These are phyloP conservation scores for Stenchaetothrips biformis DNA, from an alignment of 2,888 invertebrate species.

Conservation along the genomic window DNA sequence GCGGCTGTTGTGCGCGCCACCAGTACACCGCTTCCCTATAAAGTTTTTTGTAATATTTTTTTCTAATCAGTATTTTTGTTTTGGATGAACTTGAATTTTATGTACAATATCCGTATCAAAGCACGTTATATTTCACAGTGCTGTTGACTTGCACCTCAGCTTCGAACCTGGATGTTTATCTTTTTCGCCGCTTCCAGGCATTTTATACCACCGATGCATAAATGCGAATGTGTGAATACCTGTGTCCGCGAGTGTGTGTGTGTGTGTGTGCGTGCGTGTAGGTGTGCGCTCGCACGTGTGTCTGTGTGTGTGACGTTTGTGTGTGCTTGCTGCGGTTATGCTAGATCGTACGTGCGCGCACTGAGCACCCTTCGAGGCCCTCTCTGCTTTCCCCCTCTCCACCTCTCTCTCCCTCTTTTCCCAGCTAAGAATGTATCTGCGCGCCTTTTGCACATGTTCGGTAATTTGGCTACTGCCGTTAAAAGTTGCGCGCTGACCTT, in stretches of 20 bases:
- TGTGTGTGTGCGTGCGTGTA: background rate
- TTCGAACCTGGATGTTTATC: constrained; percentile 7
- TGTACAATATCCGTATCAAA: too few species aligned
- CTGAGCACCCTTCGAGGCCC: background rate
- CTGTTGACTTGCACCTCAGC: background rate
- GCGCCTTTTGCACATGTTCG: constrained; percentile 8
- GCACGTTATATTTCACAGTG: background rate
- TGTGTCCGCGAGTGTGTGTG: background rate
- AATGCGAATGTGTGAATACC: constrained; percentile 21
- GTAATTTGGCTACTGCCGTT: constrained; percentile 18
- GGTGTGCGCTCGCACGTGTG: background rate
- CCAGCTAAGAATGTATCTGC: too few species aligned
- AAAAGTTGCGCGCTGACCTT: constrained; percentile 19
- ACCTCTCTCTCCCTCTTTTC: too few species aligned
- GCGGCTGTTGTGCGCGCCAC: background rate
- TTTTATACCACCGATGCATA: constrained; percentile 6
- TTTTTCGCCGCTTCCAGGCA: constrained; percentile 17
- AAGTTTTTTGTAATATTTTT: too few species aligned
- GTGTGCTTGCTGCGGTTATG: constrained; percentile 4
- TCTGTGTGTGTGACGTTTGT: constrained; percentile 12
- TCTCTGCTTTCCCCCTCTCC: too few species aligned
- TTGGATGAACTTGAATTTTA: too few species aligned
- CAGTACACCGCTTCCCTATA: too few species aligned
- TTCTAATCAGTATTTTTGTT: too few species aligned
- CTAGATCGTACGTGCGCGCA: background rate